Conservation (phyloP, 2,888 invertebrate genomes). For the Sphaerophoria rueppellii region DNA sequence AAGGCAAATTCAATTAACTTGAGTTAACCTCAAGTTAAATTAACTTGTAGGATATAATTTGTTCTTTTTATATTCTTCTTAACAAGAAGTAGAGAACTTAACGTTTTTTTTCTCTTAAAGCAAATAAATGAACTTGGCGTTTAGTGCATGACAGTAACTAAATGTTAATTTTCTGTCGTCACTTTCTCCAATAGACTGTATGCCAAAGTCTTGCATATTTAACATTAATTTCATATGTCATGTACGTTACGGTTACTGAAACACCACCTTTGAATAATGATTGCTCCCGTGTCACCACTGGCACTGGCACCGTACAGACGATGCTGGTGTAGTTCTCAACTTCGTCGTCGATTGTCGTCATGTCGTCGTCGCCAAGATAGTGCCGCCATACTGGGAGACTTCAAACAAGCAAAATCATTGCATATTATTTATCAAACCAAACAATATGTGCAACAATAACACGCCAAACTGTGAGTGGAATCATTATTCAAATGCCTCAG, state of each 20-base stretch:
- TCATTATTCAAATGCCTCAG: conserved; percentile 60
- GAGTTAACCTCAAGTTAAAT: conserved; percentile 26
- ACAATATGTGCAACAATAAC: conserved; percentile 10
- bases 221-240: conserved; percentile 28
- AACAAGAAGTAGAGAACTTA: too few species aligned
- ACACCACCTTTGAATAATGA: conserved; percentile 46
- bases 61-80: background rate
- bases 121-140: too few species aligned
- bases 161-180: background rate
- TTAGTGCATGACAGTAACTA: background rate
- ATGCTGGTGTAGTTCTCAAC: background rate
- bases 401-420: background rate
- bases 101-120: too few species aligned
- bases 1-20: conserved; percentile 43
- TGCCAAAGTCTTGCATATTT: conserved; percentile 9
- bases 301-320: background rate
- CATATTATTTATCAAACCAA: background rate
- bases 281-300: conserved; percentile 24
- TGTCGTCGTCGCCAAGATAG: background rate
- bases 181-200: conserved; percentile 52
- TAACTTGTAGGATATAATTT: background rate
- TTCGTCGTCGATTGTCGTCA: background rate
- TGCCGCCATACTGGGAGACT: conserved; percentile 22
- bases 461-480: conserved; percentile 39
- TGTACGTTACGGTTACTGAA: conserved; percentile 8